phyloP scores from a whole-genome alignment of 2,113 vertebrate genomes.

The Tachuris rubrigastra region DNA sequence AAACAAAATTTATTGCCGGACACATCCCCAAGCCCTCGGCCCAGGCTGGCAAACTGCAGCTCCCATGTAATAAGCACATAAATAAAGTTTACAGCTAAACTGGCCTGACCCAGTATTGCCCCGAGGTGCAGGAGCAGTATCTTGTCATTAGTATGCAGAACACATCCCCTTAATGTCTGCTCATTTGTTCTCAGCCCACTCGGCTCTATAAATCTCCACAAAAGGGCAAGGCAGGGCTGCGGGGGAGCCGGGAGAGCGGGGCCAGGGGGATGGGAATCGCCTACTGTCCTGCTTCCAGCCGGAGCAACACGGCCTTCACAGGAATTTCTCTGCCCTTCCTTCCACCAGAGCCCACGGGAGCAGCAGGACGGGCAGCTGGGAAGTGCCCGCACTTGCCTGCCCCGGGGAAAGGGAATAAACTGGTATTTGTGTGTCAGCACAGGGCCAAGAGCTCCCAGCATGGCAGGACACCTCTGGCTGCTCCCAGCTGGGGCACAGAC shows the following conservation, averaged over 20 bases:
- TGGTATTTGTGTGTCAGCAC: neutral
- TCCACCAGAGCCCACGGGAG: neutral
- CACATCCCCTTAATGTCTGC: conserved; percentile 74
- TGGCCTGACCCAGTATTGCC: conserved; percentile 74
- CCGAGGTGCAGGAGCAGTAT: conserved; percentile 65
- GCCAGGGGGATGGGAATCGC: conserved; percentile 6
- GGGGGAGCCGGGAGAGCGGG: neutral
- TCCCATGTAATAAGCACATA: conserved; percentile 63
- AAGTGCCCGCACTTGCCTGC: neutral
- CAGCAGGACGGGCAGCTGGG: neutral
- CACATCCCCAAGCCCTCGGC: neutral
- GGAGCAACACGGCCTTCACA: neutral
- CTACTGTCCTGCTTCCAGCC: neutral
- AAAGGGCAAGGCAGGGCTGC: conserved; percentile 50
- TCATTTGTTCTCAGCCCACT: conserved; percentile 72
- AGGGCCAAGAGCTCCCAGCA: rapidly evolving
- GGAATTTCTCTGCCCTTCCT: neutral
- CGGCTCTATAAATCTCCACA: conserved; percentile 73
- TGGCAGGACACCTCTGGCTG: neutral
- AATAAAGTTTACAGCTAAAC: conserved; percentile 68
- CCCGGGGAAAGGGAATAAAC: neutral
- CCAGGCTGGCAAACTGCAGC: neutral
- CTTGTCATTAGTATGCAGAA: conserved; percentile 77
- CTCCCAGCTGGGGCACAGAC: neutral
- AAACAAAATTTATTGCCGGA: neutral